phyloP scores from a whole-genome alignment of 2,113 vertebrate species.

The Cathartes aura region DNA sequence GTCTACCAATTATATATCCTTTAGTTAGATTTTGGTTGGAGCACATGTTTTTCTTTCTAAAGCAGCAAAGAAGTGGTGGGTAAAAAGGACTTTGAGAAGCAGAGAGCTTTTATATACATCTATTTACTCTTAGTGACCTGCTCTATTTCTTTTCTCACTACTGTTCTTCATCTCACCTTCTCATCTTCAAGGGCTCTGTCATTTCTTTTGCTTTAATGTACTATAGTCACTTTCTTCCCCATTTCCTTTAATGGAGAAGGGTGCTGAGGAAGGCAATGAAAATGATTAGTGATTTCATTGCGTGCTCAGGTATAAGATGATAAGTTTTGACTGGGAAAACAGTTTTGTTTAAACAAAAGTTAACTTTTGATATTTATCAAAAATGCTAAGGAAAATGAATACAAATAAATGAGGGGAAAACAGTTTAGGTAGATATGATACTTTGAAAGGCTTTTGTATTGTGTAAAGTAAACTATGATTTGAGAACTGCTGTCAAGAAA shows the following conservation, averaged over 20 bases:
- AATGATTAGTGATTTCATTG: not conserved
- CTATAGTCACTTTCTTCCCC: not conserved
- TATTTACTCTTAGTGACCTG: not conserved
- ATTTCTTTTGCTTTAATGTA: not conserved
- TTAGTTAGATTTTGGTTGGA: not conserved
- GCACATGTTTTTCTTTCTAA: not conserved
- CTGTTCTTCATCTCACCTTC: not conserved
- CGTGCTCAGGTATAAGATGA: not conserved
- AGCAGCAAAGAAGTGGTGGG: not conserved
- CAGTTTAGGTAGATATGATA: not conserved
- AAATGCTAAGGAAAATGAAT: not conserved
- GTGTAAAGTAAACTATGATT: not conserved
- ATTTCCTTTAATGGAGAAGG: not conserved
- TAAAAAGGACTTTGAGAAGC: not conserved
- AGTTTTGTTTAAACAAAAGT: not conserved
- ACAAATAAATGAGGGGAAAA: not conserved
- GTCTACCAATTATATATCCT: not conserved
- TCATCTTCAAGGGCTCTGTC: not conserved
- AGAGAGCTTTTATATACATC: not conserved
- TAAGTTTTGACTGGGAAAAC: not conserved
- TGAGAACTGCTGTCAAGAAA: not conserved
- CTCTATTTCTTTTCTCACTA: not conserved
- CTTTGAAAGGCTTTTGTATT: not conserved
- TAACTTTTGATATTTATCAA: not conserved
- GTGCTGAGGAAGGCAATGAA: not conserved